A percentile compares a stretch with the other conserved stretches of the same genome.
Conservation (phyloP, 2,888 invertebrate species). For the Drosophila meridionalis region DNA sequence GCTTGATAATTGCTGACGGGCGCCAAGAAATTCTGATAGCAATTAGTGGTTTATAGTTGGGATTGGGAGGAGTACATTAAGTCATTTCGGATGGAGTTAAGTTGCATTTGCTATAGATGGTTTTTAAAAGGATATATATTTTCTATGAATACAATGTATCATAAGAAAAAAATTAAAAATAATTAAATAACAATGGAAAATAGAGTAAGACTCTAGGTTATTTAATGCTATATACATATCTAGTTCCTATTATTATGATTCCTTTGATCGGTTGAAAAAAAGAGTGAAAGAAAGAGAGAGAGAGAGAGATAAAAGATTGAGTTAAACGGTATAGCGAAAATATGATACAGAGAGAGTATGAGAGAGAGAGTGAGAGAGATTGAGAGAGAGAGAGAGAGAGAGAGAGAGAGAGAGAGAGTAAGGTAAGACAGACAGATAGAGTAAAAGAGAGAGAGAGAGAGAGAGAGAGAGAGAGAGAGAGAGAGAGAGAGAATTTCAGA, state of each 20-base stretch:
- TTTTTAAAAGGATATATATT: background rate
- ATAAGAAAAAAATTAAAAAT: background rate
- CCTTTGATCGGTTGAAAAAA: too few species aligned
- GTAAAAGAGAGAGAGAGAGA: background rate
- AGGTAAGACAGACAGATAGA: background rate
- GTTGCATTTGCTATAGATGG: background rate
- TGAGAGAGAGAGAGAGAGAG: too few species aligned
- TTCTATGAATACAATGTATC: background rate
- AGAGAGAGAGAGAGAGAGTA: background rate
- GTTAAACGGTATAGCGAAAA: background rate
- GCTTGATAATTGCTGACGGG: constrained; percentile 18
- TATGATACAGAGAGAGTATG: background rate
- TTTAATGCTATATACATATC: too few species aligned
- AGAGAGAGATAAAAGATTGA: too few species aligned
- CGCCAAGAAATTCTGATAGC: constrained; percentile 6
- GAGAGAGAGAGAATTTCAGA: too few species aligned
- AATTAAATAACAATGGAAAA: background rate
- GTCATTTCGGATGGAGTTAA: background rate
- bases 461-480: background rate
- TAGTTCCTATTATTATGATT: too few species aligned
- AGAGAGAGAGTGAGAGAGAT: too few species aligned
- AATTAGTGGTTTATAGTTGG: constrained; percentile 24
- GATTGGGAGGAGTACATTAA: background rate
- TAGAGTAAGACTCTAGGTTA: background rate
- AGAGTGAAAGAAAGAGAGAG: too few species aligned